Conservation (phyloP, 2,113 vertebrate species). For the Myrmecobius fasciatus region DNA sequence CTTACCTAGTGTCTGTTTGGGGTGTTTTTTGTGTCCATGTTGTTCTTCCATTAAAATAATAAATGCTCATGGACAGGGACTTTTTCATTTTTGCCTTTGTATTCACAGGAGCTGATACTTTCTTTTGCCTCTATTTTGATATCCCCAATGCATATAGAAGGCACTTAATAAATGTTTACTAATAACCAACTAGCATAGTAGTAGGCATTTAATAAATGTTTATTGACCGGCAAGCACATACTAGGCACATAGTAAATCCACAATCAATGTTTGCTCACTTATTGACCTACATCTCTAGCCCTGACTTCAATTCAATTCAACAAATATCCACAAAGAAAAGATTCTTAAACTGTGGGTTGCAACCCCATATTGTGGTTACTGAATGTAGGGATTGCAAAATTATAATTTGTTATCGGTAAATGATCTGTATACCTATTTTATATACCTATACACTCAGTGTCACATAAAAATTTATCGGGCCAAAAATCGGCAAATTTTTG, state of each 20-base stretch:
- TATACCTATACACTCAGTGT: too few relatives aligned
- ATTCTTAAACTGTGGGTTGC: too few relatives aligned
- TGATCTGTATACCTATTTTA: too few relatives aligned
- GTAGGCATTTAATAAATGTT: background rate
- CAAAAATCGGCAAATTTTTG: too few relatives aligned
- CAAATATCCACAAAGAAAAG: background rate
- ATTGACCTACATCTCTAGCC: background rate
- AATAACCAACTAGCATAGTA: background rate
- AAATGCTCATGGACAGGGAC: background rate
- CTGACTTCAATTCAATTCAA: background rate
- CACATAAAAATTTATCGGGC: too few relatives aligned
- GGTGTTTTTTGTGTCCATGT: background rate
- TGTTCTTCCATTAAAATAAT: background rate
- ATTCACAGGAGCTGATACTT: background rate
- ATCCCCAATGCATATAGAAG: background rate
- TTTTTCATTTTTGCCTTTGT: background rate
- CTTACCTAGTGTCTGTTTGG: background rate
- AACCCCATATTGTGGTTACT: too few relatives aligned
- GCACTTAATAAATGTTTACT: background rate
- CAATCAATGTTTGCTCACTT: background rate
- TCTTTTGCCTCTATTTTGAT: background rate
- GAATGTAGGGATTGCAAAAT: too few relatives aligned
- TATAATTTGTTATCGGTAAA: too few relatives aligned
- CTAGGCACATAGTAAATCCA: background rate
- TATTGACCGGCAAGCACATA: background rate